phyloP scores from a whole-genome alignment of 2,113 vertebrate species.

The Manacus vitellinus region DNA sequence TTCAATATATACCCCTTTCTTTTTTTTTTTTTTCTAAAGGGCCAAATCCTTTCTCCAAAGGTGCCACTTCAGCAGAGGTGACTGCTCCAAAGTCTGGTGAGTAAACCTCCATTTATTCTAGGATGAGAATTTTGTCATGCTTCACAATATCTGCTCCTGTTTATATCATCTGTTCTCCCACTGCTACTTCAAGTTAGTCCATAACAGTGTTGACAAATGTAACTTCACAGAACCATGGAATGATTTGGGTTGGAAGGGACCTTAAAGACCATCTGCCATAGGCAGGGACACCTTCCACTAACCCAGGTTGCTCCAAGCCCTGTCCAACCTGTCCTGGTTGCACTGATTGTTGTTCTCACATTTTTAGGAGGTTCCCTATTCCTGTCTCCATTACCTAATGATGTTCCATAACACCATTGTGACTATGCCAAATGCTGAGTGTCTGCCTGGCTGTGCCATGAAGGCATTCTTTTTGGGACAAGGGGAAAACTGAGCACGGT shows the following conservation, averaged over 20 bases:
- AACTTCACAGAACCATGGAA: background rate
- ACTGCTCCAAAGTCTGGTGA: slow-evolving; percentile 77
- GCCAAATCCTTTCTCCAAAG: slow-evolving; percentile 78
- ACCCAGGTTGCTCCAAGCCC: background rate
- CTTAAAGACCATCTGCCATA: background rate
- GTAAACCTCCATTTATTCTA: slow-evolving; percentile 34
- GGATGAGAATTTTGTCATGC: background rate
- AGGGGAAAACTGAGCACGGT: too few species aligned
- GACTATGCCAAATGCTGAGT: background rate
- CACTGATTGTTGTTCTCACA: fast-evolving
- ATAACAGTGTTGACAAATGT: background rate
- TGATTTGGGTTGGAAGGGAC: background rate
- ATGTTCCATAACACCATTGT: background rate
- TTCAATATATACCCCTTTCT: background rate
- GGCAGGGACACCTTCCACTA: background rate
- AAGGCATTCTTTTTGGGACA: background rate
- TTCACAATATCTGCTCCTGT: background rate
- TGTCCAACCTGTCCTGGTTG: background rate
- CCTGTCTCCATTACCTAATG: background rate
- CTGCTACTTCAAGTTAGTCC: background rate
- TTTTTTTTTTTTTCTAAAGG: slow-evolving; percentile 61
- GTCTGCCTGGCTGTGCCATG: background rate
- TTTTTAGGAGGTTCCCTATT: background rate
- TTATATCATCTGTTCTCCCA: background rate
- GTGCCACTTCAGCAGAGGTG: slow-evolving; percentile 61